Base-by-base conservation (phyloP, 2,113 vertebrate genomes). In the Corythoichthys intestinalis region DNA sequence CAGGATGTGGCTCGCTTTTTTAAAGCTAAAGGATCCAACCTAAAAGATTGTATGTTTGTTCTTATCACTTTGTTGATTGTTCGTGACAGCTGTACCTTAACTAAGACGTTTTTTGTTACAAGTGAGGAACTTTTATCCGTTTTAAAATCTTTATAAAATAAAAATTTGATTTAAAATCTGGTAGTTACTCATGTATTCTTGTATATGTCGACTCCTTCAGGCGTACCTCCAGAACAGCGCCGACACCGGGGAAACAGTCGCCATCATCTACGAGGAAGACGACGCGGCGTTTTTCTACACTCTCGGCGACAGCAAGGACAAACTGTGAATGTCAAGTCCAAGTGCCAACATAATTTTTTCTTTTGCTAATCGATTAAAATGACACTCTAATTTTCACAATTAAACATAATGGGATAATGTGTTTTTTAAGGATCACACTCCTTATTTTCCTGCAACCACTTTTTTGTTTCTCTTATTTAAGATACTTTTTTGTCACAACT, bases 191-290 rank as follows among this genome's bases (percentile, higher is more conserved):
- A 14, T 14, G 13, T 28, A 12, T 12, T 56, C 53, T 35, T 58
- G 4, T 14, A 14, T 35, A 15, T 58, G 11, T 34, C 13, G 28
- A 12, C 9, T 17, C 4, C 12, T 28, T 34, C 78, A 93, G 93
- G 92, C 89, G 0, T 91, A 84, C 50, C 14, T 90, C 0, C 89
- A 92, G 81, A 86, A 79, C 0, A 82, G 67, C 4, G 65, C 79
- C 0, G 87, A 91, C 0, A 72, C 64, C 0, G 71, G 83, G 0
- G 73, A 87, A 15, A 85, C 91, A 0, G 89, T 93, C 48, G 78
- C 91, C 44, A 91, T 93, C 70, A 88, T 92, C 81, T 93, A 91
- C 11, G 89, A 87, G 53, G 87, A 90, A 7, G 88, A 88, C 28
- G 80, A 86, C 4, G 83, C 74, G 1, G 80, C 88, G 0, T 81